These are phyloP conservation scores for Acleris laterana DNA, from an alignment of 2,888 invertebrate species.

Conservation along the genomic window DNA sequence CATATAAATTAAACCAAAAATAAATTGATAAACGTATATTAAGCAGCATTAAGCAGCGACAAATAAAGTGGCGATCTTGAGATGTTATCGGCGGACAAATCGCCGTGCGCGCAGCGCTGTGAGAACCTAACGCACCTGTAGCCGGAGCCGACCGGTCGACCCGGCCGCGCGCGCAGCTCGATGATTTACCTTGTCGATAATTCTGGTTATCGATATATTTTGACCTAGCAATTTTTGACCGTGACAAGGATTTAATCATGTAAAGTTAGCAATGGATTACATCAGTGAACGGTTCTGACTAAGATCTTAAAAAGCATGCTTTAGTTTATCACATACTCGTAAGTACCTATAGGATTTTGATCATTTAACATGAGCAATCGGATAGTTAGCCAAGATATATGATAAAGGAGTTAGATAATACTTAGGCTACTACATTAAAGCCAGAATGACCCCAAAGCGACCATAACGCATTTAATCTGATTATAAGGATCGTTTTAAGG, in stretches of 20 bases:
- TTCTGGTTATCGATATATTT: slow-evolving; percentile 40
- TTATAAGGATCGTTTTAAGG: too few species aligned
- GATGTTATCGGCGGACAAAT: slow-evolving; percentile 71
- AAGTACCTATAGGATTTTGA: too few species aligned
- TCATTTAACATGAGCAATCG: too few species aligned
- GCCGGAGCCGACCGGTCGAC: slow-evolving; percentile 59
- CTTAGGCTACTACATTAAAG: too few species aligned
- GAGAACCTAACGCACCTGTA: slow-evolving; percentile 80
- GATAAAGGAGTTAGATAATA: too few species aligned
- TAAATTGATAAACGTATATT: slow-evolving; percentile 12
- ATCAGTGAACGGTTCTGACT: too few species aligned
- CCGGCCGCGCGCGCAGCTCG: slow-evolving; percentile 41
- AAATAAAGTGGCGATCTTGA: slow-evolving; percentile 63
- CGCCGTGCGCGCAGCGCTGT: slow-evolving; percentile 65
- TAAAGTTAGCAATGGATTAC: background rate
- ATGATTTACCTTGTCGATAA: slow-evolving; percentile 43
- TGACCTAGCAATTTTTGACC: slow-evolving; percentile 32
- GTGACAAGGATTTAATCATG: too few species aligned
- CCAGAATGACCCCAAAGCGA: too few species aligned
- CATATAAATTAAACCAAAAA: slow-evolving; percentile 15
- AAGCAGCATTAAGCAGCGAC: slow-evolving; percentile 38
- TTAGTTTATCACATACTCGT: too few species aligned
- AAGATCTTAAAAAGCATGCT: too few species aligned
- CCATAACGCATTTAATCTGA: too few species aligned
- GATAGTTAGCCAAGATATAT: too few species aligned